Base-by-base conservation (phyloP, 1,140 invertebrate species). In the Caerostris darwini region DNA sequence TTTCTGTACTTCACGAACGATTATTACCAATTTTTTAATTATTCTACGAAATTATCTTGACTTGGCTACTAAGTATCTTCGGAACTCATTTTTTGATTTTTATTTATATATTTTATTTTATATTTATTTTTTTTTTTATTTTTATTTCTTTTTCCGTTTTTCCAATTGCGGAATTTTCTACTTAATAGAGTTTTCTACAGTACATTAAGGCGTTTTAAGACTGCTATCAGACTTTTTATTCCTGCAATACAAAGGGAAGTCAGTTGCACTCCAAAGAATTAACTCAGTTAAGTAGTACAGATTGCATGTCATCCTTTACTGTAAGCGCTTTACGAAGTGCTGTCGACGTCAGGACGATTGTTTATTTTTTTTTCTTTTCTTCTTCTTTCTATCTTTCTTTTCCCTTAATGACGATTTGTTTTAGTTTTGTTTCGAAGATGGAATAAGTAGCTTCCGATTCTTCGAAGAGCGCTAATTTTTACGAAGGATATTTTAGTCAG, bases 121-220 rank as follows among this genome's bases (percentile, higher is more conserved):
- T 64, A 4, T 69, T 69, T n/a, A 34, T 2, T 50, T 50, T 14
- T 64, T 2, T 50, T 50, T 14, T 64, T 64, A 14, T 64, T 10
- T 69, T 69, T n/a, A 34, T 2, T 50, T 53, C 12, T 77, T 50
- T 77, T 12, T 7, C 3, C 34, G 3, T 34, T 50, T 50, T 61
- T 61, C 12, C 19, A 10, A 10, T 34, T 12, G 34, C 12, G 3
- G 34, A 87, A 34, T 89, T 71, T 89, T 57, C 14, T 17, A 89
- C 64, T 89, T 89, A 71, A 89, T 69, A 89, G 87, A 89, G 61
- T 71, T 67, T 67, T 53, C 64, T 67, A 54, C 64, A 69, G 64
- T 89, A 67, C 87, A 89, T 89, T 69, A 89, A 89, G 61, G 87
- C 87, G 87, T 71, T 71, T 64, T 69, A 89, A 89, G 87, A 89